Base-by-base conservation (phyloP, 2,888 invertebrate species). In the Neuroscelio doddi region DNA sequence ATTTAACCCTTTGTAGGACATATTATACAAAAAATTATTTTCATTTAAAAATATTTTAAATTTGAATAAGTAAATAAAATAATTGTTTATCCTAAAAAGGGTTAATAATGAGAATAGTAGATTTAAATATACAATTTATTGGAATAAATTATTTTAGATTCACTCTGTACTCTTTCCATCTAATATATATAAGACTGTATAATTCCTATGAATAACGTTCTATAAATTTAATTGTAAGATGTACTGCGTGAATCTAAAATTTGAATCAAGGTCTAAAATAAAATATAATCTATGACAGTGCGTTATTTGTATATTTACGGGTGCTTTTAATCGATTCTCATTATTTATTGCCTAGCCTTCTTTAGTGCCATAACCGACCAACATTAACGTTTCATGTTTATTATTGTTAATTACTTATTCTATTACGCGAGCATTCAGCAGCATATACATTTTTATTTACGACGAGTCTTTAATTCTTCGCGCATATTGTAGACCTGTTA, bases 321-420 rank as follows among this genome's bases (percentile, higher is more conserved):
- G 55, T 62, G 58, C 57, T 45, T 30, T 50, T 12, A 53, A 58
- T 64, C 41, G 53, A 64, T 50, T 55, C 41, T 47, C 46, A 55
- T 57, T 39, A 64, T 55, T 64, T 58, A 58, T 64, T 64, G 53
- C 57, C 41, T 58, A 55, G 26, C 29, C 57, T 45, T 46, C 30
- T 64, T 64, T 64, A 64, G 64, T 64, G 64, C 58, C 64, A 55
- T 64, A 55, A 50, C 45, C 53, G 42, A 57, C 42, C 56, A 64
- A 58, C 55, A 58, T 50, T 45, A 57, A 64, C 49, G 44, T 58
- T 39, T 57, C 41, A 5, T 49, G 32, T 21, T 26, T 55, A 52
- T 52, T 55, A 58, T 55, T 34, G 45, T 53, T 49, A 52, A 53
- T 57, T 30, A 16, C 52, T 47, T 63, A 50, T 38, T 36, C 34